Conservation (phyloP, 2,113 vertebrate species). For the Pelodiscus sinensis region DNA sequence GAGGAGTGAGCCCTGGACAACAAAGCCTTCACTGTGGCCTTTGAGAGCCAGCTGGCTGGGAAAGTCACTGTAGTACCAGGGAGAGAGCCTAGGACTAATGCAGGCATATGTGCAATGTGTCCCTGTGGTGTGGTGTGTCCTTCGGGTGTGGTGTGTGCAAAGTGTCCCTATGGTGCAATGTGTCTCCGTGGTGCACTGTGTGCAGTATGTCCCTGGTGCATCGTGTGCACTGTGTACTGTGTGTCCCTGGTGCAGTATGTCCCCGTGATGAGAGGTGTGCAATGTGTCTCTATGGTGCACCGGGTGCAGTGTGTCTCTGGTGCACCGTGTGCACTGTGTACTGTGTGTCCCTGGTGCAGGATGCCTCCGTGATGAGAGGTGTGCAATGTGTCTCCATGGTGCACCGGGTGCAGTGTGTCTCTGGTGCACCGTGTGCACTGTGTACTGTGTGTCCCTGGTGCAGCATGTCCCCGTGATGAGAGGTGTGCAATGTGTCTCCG, state of each 20-base stretch:
- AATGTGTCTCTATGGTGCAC: neutral
- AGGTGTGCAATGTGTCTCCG: neutral
- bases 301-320: neutral
- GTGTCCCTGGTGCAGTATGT: neutral
- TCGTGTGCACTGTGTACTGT: neutral
- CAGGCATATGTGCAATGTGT: too few species aligned
- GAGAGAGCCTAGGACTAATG: neutral
- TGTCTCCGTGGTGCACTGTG: neutral
- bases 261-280: too few species aligned
- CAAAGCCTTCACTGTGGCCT: neutral
- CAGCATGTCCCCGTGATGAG: accelerated
- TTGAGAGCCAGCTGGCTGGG: neutral
- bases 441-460: neutral
- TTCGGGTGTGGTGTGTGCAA: too few species aligned
- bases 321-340: neutral
- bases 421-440: too few species aligned
- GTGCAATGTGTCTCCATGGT: neutral
- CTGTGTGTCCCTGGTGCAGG: too few species aligned
- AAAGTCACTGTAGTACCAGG: neutral
- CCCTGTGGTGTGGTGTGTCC: too few species aligned
- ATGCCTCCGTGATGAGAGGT: too few species aligned
- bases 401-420: neutral
- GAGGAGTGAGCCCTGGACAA: neutral
- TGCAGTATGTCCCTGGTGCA: neutral
- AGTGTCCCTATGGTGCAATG: too few species aligned